phyloP scores from a whole-genome alignment of 2,113 vertebrate genomes.

The Forbesichthys papilliferus region DNA sequence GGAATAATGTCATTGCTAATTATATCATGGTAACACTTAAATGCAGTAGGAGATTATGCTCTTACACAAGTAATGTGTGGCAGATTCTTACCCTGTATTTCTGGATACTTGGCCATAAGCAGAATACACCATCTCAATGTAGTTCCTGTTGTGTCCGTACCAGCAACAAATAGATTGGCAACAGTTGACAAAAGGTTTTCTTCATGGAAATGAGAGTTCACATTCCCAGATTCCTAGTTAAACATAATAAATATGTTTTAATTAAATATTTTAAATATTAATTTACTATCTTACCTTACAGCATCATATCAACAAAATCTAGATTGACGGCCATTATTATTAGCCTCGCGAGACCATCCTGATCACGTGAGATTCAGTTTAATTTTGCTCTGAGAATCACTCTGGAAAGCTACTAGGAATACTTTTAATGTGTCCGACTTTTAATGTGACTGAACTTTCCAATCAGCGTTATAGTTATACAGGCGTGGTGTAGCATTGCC shows the following conservation, averaged over 20 bases:
- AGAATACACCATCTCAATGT: slow-evolving; percentile 63
- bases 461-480: too few species aligned
- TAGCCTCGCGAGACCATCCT: too few species aligned
- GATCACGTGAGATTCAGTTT: too few species aligned
- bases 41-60: neutral
- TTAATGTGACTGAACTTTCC: too few species aligned
- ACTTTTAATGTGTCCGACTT: too few species aligned
- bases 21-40: neutral
- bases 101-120: slow-evolving; percentile 69
- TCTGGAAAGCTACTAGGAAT: too few species aligned
- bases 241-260: neutral
- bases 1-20: neutral
- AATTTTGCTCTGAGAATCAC: too few species aligned
- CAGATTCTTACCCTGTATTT: slow-evolving; percentile 69
- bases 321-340: too few species aligned
- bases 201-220: slow-evolving; percentile 16
- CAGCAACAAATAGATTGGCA: slow-evolving; percentile 61
- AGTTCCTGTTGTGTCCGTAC: slow-evolving; percentile 63
- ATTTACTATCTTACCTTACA: neutral
- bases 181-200: slow-evolving; percentile 61
- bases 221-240: slow-evolving; percentile 20
- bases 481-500: too few species aligned
- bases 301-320: too few species aligned
- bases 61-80: neutral
- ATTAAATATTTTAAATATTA: neutral